A percentile compares a stretch with the other conserved stretches of the same genome.
Conservation (phyloP, 1,140 invertebrate genomes). For the Zeugodacus cucurbitae region DNA sequence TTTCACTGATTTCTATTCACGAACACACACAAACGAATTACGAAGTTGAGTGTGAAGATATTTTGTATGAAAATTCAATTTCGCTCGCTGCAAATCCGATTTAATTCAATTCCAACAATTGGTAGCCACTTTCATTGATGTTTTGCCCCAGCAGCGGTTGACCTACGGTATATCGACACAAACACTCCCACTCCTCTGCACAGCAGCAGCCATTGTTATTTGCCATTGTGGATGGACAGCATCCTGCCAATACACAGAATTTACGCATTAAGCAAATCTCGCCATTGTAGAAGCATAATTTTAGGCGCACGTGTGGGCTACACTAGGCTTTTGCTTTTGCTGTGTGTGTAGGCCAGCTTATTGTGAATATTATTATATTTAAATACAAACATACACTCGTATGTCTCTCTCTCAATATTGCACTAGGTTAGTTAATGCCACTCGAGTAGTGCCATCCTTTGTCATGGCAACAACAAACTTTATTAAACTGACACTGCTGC, state of each 20-base stretch:
- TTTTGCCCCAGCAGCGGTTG: neutral
- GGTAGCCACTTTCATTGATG: neutral
- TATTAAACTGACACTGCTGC: neutral
- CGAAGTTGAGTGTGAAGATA: neutral
- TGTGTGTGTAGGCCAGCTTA: neutral
- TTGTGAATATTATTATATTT: neutral
- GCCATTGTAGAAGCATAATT: neutral
- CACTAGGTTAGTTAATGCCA: neutral
- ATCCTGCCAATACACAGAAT: neutral
- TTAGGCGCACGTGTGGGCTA: neutral
- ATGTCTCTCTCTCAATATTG: neutral
- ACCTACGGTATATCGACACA: neutral
- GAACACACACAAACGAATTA: neutral
- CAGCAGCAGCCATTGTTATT: neutral
- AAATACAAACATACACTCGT: no score
- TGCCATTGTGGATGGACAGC: neutral
- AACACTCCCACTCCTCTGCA: no score
- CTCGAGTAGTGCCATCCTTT: neutral
- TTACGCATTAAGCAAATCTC: neutral
- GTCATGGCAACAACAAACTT: neutral
- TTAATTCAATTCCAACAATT: constrained; percentile 14
- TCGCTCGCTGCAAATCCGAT: neutral
- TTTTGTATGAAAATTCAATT: constrained; percentile 17
- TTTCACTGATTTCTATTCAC: neutral
- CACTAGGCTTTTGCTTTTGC: neutral